These are phyloP conservation scores for Cartodere bifasciata DNA, from an alignment of 2,888 invertebrate genomes.

Conservation along the genomic window DNA sequence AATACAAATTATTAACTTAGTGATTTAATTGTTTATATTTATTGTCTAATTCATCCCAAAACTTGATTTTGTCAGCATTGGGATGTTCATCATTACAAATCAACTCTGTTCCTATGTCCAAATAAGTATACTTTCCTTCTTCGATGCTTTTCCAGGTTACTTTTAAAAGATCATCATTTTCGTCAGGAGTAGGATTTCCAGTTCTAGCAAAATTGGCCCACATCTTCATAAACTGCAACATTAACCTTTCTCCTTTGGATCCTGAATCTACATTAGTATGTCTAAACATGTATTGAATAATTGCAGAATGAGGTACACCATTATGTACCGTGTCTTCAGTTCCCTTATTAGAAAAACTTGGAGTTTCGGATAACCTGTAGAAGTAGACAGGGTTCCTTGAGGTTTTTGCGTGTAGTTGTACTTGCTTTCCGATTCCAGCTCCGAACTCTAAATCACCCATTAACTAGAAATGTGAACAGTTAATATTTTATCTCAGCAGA, in stretches of 20 bases:
- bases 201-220: slow-evolving; percentile 26
- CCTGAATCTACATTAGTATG: slow-evolving; percentile 1
- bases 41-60: slow-evolving; percentile 21
- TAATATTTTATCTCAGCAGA: slow-evolving; percentile 15
- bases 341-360: slow-evolving; percentile 18
- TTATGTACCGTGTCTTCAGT: slow-evolving; percentile 6
- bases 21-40: too few relatives aligned
- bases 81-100: too few relatives aligned
- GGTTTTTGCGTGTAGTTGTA: slow-evolving; percentile 19
- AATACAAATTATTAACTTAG: too few relatives aligned
- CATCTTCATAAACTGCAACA: slow-evolving; percentile 18
- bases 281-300: neutral
- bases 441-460: slow-evolving; percentile 23
- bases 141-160: slow-evolving; percentile 21
- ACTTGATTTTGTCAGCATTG: slow-evolving; percentile 21
- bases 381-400: slow-evolving; percentile 24
- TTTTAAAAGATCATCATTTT: slow-evolving; percentile 11
- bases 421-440: slow-evolving; percentile 18
- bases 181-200: slow-evolving; percentile 19
- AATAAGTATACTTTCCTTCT: slow-evolving; percentile 18
- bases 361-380: slow-evolving; percentile 23
- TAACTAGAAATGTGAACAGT: slow-evolving; percentile 4
- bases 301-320: neutral
- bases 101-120: slow-evolving; percentile 24
- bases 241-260: slow-evolving; percentile 16